These are phyloP conservation scores for Labeo catla DNA, from an alignment of 2,113 vertebrate species.

Conservation along the genomic window DNA sequence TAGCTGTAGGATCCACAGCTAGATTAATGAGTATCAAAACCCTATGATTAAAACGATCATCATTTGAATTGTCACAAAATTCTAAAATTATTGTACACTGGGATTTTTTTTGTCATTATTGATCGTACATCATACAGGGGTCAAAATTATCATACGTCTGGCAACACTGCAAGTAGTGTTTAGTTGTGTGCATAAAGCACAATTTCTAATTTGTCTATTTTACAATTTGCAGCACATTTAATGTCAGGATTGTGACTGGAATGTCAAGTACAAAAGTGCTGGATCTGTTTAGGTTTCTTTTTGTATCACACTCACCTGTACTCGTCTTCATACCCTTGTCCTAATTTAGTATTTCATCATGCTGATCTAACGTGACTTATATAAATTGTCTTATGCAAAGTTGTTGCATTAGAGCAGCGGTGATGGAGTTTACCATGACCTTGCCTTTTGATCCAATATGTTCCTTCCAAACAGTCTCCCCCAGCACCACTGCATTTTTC, in stretches of 20 bases:
- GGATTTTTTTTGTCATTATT: too few relatives aligned
- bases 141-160: too few relatives aligned
- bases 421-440: constrained; percentile 11
- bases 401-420: constrained; percentile 1
- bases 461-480: constrained; percentile 26
- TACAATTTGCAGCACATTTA: neutral
- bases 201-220: neutral
- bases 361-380: neutral
- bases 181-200: neutral
- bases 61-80: too few relatives aligned
- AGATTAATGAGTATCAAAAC: too few relatives aligned
- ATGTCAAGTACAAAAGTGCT: neutral
- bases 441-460: constrained; percentile 38
- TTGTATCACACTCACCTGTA: neutral
- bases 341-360: neutral
- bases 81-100: too few relatives aligned
- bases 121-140: too few relatives aligned
- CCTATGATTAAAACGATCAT: too few relatives aligned
- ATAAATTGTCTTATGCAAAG: constrained; percentile 2
- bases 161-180: too few relatives aligned
- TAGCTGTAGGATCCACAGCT: too few relatives aligned
- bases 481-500: constrained; percentile 4
- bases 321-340: neutral
- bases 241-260: neutral
- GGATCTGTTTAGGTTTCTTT: neutral